Conservation (phyloP, 2,797 vertebrate genomes). For the Arnoldichthys spilopterus region DNA sequence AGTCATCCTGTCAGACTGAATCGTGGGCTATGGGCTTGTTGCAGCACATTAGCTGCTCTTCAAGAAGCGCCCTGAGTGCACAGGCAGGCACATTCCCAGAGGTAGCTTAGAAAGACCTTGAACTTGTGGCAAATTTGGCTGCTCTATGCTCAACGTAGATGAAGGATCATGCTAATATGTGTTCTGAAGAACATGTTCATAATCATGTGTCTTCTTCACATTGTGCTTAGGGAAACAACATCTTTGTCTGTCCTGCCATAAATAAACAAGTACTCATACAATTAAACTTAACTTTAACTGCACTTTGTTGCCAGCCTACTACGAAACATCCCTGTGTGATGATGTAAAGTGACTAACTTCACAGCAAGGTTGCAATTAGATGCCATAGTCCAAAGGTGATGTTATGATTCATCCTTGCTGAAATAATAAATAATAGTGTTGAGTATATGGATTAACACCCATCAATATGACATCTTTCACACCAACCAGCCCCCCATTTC, state of each 20-base stretch:
- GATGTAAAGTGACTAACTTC: not conserved
- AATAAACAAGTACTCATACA: not conserved
- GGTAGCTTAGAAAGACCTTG: conserved; percentile 15
- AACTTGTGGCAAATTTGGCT: conserved; percentile 16
- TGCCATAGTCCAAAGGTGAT: not conserved
- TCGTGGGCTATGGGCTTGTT: conserved; percentile 54
- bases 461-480: not conserved
- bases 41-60: conserved; percentile 53
- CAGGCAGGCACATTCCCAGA: conserved; percentile 16
- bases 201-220: not conserved
- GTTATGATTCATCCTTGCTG: not conserved
- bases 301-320: not conserved
- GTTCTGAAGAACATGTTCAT: not conserved
- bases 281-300: not conserved
- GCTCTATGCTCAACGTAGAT: not conserved
- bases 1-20: conserved; percentile 63
- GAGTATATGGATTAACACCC: not conserved
- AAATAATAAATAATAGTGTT: not conserved
- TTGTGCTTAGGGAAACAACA: not conserved
- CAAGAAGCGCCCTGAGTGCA: conserved; percentile 53
- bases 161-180: not conserved
- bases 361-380: not conserved
- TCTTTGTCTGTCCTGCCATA: conserved; percentile 12
- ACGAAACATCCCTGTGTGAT: not conserved
- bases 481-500: not conserved